Conservation (phyloP, 1,140 invertebrate species). For the Zaprionus camerounensis region DNA sequence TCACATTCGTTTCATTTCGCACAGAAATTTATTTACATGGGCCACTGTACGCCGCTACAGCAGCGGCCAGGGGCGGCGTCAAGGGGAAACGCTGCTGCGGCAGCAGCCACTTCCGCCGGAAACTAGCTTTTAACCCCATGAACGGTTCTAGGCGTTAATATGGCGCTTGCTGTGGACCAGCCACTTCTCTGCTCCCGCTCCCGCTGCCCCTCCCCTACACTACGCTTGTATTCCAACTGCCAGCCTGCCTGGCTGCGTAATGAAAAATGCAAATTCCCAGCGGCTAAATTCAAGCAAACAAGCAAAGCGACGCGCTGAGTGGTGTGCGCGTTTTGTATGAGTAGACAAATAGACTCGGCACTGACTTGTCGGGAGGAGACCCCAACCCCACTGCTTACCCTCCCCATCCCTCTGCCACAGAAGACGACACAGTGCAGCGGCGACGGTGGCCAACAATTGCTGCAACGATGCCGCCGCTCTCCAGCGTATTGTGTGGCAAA, state of each 20-base stretch:
- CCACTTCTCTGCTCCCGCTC: not conserved
- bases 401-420: not conserved
- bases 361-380: conserved; percentile 35
- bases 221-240: not conserved
- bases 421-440: conserved; percentile 22
- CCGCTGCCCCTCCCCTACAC: not conserved
- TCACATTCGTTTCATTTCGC: conserved; percentile 81
- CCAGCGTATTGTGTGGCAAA: conserved; percentile 82
- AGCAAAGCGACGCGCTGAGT: conserved; percentile 78
- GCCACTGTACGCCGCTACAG: conserved; percentile 34
- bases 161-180: conserved; percentile 51
- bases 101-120: conserved; percentile 79
- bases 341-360: conserved; percentile 61
- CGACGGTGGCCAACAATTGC: conserved; percentile 50
- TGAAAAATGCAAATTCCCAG: conserved; percentile 83
- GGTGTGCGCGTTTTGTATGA: conserved; percentile 59
- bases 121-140: conserved; percentile 83
- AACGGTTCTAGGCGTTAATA: conserved; percentile 82
- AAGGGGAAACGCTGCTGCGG: conserved; percentile 56
- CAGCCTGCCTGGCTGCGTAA: conserved; percentile 56
- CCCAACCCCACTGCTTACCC: not conserved
- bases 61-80: not conserved
- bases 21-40: conserved; percentile 80
- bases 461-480: conserved; percentile 66
- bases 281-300: conserved; percentile 81